A percentile compares a stretch with the other conserved stretches of the same genome.
Conservation (phyloP, 2,797 vertebrate species). For the Fistularia commersonii region DNA sequence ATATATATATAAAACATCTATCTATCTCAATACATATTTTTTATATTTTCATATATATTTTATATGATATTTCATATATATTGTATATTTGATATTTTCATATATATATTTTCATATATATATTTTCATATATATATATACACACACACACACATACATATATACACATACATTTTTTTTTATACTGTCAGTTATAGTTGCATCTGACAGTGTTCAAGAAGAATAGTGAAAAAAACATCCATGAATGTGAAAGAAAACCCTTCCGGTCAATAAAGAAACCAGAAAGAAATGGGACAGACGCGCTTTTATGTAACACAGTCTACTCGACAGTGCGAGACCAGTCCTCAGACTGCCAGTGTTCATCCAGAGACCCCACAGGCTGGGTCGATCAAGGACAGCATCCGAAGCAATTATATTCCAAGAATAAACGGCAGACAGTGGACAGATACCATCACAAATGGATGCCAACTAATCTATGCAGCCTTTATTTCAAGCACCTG, state of each 20-base stretch:
- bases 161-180: too few species aligned
- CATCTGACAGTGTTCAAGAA: too few species aligned
- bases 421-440: slow-evolving; percentile 62
- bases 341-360: background rate
- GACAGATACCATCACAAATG: slow-evolving; percentile 49
- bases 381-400: slow-evolving; percentile 26
- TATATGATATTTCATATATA: too few species aligned
- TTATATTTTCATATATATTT: too few species aligned
- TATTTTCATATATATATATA: too few species aligned
- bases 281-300: background rate
- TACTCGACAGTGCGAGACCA: background rate
- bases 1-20: too few species aligned
- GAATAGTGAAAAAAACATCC: too few species aligned
- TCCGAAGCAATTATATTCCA: slow-evolving; percentile 26
- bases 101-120: too few species aligned
- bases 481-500: background rate
- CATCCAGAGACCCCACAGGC: background rate
- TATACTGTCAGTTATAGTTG: too few species aligned
- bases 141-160: too few species aligned
- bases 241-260: background rate
- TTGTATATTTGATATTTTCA: too few species aligned
- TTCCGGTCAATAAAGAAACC: background rate
- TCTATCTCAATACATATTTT: too few species aligned
- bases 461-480: slow-evolving; percentile 11
- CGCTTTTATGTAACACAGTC: background rate